These are phyloP conservation scores for Pogonus chalceus DNA, from an alignment of 1,140 invertebrate genomes.

Conservation along the genomic window DNA sequence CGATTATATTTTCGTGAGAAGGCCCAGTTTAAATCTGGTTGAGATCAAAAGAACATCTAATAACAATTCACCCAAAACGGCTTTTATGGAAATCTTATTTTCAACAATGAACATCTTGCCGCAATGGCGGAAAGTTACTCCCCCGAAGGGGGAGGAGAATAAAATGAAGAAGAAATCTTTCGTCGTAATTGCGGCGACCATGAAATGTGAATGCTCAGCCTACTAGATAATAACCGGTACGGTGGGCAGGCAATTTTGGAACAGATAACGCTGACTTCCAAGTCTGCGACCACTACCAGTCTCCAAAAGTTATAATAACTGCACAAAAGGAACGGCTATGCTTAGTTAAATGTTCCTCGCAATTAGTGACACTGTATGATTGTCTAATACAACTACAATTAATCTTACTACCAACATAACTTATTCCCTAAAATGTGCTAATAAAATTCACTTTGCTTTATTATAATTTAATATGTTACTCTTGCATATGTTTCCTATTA, in stretches of 20 bases:
- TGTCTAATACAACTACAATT: not conserved
- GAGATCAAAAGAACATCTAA: conserved; percentile 2
- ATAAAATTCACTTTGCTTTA: no score
- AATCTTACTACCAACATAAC: no score
- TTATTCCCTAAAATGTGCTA: no score
- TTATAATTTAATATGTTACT: no score
- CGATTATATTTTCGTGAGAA: conserved; percentile 1
- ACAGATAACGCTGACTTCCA: not conserved
- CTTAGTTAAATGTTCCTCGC: conserved; percentile 1
- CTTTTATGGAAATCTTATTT: conserved; percentile 7
- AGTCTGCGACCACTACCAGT: no score
- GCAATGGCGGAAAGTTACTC: not conserved
- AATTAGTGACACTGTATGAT: not conserved
- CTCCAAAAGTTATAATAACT: conserved; percentile 1
- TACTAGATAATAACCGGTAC: not conserved
- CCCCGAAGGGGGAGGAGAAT: no score
- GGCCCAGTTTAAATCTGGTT: not conserved
- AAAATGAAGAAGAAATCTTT: no score
- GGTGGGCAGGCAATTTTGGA: not conserved
- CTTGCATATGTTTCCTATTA: no score
- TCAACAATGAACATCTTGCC: not conserved
- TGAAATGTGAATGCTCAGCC: not conserved
- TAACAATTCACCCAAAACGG: conserved; percentile 4
- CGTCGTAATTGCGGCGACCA: not conserved
- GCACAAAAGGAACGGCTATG: conserved; percentile 2